phyloP scores from a whole-genome alignment of 2,797 vertebrate species.

The Falco rusticolus region DNA sequence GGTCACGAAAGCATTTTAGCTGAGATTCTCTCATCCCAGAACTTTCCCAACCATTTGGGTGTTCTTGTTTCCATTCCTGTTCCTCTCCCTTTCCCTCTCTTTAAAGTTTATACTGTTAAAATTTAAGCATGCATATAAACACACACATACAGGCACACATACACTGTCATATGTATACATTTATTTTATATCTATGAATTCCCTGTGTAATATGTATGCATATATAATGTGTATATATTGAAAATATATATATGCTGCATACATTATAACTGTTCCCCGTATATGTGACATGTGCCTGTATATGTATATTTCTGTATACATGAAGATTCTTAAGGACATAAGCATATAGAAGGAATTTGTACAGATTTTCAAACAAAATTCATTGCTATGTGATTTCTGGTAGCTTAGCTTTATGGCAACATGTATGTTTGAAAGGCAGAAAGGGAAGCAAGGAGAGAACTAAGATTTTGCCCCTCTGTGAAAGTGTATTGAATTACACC shows the following conservation, averaged over 20 bases:
- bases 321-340: not conserved
- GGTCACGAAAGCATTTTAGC: not conserved
- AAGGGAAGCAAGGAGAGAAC: not conserved
- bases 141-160: not conserved
- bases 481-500: not conserved
- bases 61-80: not conserved
- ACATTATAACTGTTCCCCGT: not conserved
- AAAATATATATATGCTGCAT: not conserved
- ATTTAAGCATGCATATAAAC: not conserved
- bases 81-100: rapidly evolving
- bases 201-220: not conserved
- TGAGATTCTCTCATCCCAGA: not conserved
- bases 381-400: not conserved
- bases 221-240: not conserved
- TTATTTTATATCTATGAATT: not conserved
- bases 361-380: not conserved
- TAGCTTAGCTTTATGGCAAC: not conserved
- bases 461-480: not conserved
- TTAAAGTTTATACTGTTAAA: not conserved
- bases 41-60: not conserved
- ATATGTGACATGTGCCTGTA: not conserved
- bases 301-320: not conserved
- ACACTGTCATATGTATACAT: rapidly evolving
- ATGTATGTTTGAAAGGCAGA: not conserved
- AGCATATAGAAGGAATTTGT: rapidly evolving